These are phyloP conservation scores for Agonopterix heracliana DNA, from an alignment of 2,888 invertebrate species.

Conservation along the genomic window DNA sequence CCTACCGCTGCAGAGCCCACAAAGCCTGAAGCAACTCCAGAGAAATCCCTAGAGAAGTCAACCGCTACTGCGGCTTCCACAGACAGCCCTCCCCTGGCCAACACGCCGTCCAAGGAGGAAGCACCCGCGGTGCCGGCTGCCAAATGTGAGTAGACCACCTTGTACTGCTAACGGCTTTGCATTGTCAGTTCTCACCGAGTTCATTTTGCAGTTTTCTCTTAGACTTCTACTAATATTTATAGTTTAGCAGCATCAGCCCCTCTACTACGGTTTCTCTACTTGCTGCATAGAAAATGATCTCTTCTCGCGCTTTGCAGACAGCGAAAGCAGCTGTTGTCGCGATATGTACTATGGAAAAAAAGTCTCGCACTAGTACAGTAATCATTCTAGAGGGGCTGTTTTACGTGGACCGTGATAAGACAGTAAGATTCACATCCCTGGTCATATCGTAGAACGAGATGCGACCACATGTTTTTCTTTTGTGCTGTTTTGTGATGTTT, in stretches of 20 bases:
- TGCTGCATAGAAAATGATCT: not conserved
- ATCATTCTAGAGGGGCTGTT: conserved; percentile 16
- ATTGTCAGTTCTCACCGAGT: conserved; percentile 62
- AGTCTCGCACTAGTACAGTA: too few relatives aligned
- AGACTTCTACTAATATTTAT: conserved; percentile 63
- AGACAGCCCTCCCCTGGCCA: conserved; percentile 64
- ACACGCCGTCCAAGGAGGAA: conserved; percentile 61
- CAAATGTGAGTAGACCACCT: conserved; percentile 58
- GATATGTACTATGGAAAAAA: too few relatives aligned
- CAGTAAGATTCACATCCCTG: conserved; percentile 10
- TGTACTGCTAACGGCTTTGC: conserved; percentile 58
- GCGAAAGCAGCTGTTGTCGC: too few relatives aligned
- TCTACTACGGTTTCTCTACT: not conserved
- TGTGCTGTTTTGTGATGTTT: conserved; percentile 59
- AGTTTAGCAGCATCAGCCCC: conserved; percentile 39
- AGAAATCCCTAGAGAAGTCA: conserved; percentile 17
- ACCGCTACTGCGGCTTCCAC: conserved; percentile 17
- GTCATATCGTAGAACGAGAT: conserved; percentile 38
- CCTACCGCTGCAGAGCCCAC: conserved; percentile 13
- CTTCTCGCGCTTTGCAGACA: too few relatives aligned
- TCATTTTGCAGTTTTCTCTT: conserved; percentile 66
- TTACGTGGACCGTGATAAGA: conserved; percentile 33
- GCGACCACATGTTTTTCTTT: conserved; percentile 42
- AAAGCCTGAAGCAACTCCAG: conserved; percentile 20
- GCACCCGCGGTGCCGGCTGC: conserved; percentile 44